phyloP scores from a whole-genome alignment of 2,113 vertebrate species.

The Aptenodytes forsteri region DNA sequence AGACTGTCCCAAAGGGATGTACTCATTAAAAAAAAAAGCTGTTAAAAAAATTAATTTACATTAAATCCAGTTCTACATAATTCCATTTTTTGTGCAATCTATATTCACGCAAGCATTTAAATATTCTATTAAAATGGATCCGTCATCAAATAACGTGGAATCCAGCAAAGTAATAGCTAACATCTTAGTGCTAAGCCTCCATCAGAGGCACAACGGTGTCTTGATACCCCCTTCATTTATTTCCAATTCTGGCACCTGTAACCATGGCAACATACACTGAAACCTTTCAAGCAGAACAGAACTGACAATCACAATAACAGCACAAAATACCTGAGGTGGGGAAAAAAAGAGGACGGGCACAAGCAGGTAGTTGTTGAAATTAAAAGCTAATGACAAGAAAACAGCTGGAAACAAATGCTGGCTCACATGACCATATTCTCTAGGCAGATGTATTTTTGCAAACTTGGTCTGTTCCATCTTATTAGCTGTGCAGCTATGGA shows the following conservation, averaged over 20 bases:
- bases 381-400: constrained; percentile 81
- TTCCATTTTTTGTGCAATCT: constrained; percentile 52
- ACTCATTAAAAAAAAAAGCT: not conserved
- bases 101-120: constrained; percentile 65
- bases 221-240: constrained; percentile 74
- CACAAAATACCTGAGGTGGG: constrained; percentile 70
- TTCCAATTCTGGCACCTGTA: constrained; percentile 76
- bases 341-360: constrained; percentile 47
- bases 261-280: constrained; percentile 79
- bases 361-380: constrained; percentile 76
- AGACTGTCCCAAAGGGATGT: constrained; percentile 13
- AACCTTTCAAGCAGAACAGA: constrained; percentile 80
- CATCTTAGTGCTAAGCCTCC: constrained; percentile 68
- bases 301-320: constrained; percentile 77
- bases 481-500: not conserved
- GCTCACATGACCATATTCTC: constrained; percentile 11
- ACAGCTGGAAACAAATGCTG: constrained; percentile 72
- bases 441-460: constrained; percentile 17
- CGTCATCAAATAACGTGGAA: constrained; percentile 65
- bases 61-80: constrained; percentile 54
- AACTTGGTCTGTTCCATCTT: constrained; percentile 2
- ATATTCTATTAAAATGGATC: constrained; percentile 74
- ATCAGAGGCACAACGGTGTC: constrained; percentile 65
- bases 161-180: constrained; percentile 71
- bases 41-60: constrained; percentile 39